Percentiles rank a stretch among this genome's conserved stretches.
phyloP scores from a whole-genome alignment of 2,888 invertebrate species.

The Drosophila lacicola region DNA sequence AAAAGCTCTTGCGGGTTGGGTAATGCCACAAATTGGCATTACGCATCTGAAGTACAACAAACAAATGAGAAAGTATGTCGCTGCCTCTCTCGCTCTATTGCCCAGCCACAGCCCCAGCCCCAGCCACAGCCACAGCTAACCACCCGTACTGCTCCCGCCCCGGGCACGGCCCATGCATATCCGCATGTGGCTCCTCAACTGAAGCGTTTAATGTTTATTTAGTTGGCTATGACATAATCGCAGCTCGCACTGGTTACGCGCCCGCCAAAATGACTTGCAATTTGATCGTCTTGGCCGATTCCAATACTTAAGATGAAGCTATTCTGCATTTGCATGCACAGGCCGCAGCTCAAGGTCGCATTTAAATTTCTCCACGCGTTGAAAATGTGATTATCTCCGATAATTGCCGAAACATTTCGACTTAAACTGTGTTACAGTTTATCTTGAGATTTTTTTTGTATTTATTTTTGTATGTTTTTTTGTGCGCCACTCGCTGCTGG shows the following conservation, averaged over 20 bases:
- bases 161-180: constrained; percentile 43
- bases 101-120: too few relatives aligned
- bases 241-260: constrained; percentile 43
- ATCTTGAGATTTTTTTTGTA: constrained; percentile 26
- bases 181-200: constrained; percentile 58
- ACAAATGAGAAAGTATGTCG: constrained; percentile 57
- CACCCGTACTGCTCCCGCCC: neutral
- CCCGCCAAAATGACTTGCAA: constrained; percentile 57
- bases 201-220: constrained; percentile 74
- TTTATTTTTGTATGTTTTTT: constrained; percentile 30
- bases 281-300: constrained; percentile 17
- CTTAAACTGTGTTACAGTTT: constrained; percentile 69
- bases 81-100: constrained; percentile 1
- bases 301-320: neutral
- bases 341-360: constrained; percentile 61
- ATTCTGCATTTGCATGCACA: constrained; percentile 28
- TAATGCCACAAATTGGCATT: constrained; percentile 53
- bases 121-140: too few relatives aligned
- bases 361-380: constrained; percentile 57
- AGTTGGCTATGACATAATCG: constrained; percentile 66
- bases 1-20: constrained; percentile 35
- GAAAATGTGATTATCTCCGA: constrained; percentile 53
- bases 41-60: constrained; percentile 29
- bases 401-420: constrained; percentile 37
- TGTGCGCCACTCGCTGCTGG: constrained; percentile 33